Evolutionary conservation across 2,797 vertebrate species (phyloP), one percentile per base, ranked within the genome.

Genomic region (Vespertilio murinus): DNA sequence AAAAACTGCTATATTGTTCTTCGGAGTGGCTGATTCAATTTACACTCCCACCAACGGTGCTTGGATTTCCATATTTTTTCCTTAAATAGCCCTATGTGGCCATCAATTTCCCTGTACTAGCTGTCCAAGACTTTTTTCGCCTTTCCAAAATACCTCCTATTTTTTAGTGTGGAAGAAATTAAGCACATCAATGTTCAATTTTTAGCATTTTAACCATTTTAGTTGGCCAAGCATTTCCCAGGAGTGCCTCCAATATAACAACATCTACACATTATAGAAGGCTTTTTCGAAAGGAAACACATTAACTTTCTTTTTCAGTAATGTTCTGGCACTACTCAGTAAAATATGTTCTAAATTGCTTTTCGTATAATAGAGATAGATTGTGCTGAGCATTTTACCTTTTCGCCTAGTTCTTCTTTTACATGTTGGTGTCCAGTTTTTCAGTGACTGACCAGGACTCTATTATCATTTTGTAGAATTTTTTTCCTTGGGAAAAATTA

Each of bases 121-220:
- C n/a, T 95, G 25, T 52, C n/a, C 75, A 85, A 49, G 9, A 2
- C n/a, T 71, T 73, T 80, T 59, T 20, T 16, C 2, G 13, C 9
- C 49, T 30, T 56, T 88, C 23, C 49, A 94, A 64, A 93, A 81
- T 77, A 89, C 40, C 69, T 88, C 25, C 22, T 69, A 2, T 65
- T 59, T 73, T 86, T 67, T 47, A 73, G 38, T 23, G 35, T 71
- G 17, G 71, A 75, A 93, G 35, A 73, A 88, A 88, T 71, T 61
- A 88, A 78, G 38, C 30, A 61, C 33, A 83, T 54, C 88, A 78
- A 9, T 70, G 81, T 64, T 83, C 65, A n/a, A 8, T 84, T 93
- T 93, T 95, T 87, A 54, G 23, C 67, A 79, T 75, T 95, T 94
- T 49, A 88, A 67, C n/a, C 78, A 67, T 90, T 92, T 91, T 33